Evolutionary conservation across 2,888 invertebrate species (phyloP).

Genomic region (Anthrax anthrax): DNA sequence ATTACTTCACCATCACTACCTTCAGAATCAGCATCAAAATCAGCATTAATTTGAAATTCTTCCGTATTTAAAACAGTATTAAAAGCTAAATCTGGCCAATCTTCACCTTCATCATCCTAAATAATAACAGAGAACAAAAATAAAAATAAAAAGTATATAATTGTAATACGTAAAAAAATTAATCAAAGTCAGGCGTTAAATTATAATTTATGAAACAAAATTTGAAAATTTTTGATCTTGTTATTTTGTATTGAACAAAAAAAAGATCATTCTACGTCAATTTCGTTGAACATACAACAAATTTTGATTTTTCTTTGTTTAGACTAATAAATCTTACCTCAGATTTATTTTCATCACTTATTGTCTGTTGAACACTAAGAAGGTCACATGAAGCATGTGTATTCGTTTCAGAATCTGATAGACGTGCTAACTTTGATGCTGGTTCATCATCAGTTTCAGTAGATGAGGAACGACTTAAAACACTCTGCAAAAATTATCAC

Average conservation of each 20-base stretch:
- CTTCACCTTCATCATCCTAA: constrained; percentile 17
- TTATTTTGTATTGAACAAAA: too few species aligned
- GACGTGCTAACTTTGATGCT: constrained; percentile 56
- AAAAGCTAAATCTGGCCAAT: constrained; percentile 4
- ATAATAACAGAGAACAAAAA: neutral
- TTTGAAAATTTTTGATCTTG: too few species aligned
- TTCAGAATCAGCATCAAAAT: constrained; percentile 48
- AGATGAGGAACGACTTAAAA: constrained; percentile 17
- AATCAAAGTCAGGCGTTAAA: neutral
- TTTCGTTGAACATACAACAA: too few species aligned
- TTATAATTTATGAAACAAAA: too few species aligned
- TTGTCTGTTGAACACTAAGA: constrained; percentile 4
- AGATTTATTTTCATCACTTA: constrained; percentile 11
- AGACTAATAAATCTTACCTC: constrained; percentile 5
- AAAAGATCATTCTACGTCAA: too few species aligned
- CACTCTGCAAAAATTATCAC: constrained; percentile 11
- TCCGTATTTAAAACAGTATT: neutral
- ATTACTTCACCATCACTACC: constrained; percentile 36
- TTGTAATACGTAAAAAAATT: too few species aligned
- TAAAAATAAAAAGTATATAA: neutral
- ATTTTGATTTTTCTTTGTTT: neutral
- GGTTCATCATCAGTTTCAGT: constrained; percentile 66
- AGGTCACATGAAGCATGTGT: constrained; percentile 9
- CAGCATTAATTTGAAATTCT: constrained; percentile 23
- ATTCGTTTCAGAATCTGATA: constrained; percentile 29